Conservation (phyloP, 2,888 invertebrate species). For the Lissocephala sabroskyi region DNA sequence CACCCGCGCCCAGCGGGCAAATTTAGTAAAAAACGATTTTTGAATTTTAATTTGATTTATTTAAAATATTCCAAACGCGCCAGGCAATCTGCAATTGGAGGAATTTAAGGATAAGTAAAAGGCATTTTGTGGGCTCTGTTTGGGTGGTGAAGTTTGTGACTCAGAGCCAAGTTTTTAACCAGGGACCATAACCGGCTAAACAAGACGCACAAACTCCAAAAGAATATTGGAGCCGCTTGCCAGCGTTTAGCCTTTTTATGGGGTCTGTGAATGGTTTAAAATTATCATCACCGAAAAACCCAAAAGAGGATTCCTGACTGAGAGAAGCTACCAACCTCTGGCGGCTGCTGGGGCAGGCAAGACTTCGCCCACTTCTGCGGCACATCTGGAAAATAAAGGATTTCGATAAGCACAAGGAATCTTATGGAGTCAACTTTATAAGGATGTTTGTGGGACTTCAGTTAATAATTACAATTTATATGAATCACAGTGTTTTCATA, state of each 20-base stretch:
- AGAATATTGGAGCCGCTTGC: constrained; percentile 65
- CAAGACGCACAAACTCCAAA: constrained; percentile 60
- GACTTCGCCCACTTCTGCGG: too few species aligned
- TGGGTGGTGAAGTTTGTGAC: constrained; percentile 7
- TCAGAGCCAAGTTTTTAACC: constrained; percentile 69
- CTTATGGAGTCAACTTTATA: too few species aligned
- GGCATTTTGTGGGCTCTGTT: background rate
- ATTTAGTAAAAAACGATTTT: constrained; percentile 72
- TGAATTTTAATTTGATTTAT: constrained; percentile 23
- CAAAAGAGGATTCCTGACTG: background rate
- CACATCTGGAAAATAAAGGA: too few species aligned
- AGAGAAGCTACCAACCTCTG: background rate
- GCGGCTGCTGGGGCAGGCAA: background rate
- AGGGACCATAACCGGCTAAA: constrained; percentile 56
- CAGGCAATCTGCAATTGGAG: too few species aligned
- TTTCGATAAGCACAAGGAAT: too few species aligned
- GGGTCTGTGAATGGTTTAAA: constrained; percentile 70
- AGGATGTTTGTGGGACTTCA: constrained; percentile 40
- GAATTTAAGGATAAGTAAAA: too few species aligned
- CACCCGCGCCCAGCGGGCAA: constrained; percentile 67
- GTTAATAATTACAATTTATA: constrained; percentile 37
- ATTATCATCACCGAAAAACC: constrained; percentile 52
- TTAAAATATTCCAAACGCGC: background rate
- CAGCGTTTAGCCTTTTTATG: constrained; percentile 53
- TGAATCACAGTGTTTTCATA: constrained; percentile 68